Evolutionary conservation across 2,888 invertebrate species (phyloP), one percentile per base, ranked within the genome.

Genomic region (Spodoptera exigua): DNA sequence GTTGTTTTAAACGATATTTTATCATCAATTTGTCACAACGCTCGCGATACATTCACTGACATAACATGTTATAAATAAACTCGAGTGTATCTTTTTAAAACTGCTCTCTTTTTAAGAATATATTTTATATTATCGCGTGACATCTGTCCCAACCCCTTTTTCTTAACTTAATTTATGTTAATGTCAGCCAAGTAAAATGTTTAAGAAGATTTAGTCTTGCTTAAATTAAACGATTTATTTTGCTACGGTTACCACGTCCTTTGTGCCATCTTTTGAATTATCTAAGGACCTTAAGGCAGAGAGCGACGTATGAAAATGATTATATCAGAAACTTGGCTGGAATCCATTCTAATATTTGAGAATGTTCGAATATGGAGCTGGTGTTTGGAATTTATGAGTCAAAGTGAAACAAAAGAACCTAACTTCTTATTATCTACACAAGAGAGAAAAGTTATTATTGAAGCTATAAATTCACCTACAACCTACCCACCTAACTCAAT

Each of bases 201-300:
- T 36, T 34, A 54, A 52, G 44, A 13, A 53, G 37, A 57, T 36
- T 40, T 14, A 27, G 10, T 16, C n/a, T 12, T 16, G 36, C 43
- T 58, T 51, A 43, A 58, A 62, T 62, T n/a, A 57, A 53, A 62
- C n/a, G 35, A 32, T 57, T 54, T 35, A 14, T 27, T 14, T 49
- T 37, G 37, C 21, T 51, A 34, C 46, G 27, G 32, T 34, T 40
- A 41, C 11, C 40, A 35, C 12, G 11, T 35, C 18, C 11, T 34
- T 16, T 21, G 12, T 44, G 10, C 17, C 4, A 34, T 48, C 7
- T 54, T 45, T 17, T 40, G n/a, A 49, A 48, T 41, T 3, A 43
- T 37, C 10, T 21, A 27, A 34, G 16, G 10, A 36, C 18, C 17
- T 32, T 27, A 34, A 9, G 1, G 49, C 4, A 36, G 40, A 14